phyloP scores from a whole-genome alignment of 2,797 vertebrate genomes.

The Toxotes lorentzi region DNA sequence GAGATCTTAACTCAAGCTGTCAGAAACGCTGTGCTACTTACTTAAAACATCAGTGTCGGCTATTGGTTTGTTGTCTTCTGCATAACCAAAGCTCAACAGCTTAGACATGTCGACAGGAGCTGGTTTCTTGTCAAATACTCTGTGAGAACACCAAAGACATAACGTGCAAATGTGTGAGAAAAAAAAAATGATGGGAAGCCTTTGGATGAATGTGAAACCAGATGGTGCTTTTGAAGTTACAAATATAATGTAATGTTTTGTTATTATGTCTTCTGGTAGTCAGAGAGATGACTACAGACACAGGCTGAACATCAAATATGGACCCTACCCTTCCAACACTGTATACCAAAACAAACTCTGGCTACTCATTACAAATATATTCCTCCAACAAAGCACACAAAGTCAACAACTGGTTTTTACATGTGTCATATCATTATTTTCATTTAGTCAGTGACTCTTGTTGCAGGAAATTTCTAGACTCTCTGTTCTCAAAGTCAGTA shows the following conservation, averaged over 20 bases:
- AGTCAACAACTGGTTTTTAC: slow-evolving; percentile 26
- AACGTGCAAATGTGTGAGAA: slow-evolving; percentile 7
- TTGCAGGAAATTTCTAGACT: not conserved
- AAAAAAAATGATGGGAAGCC: not conserved
- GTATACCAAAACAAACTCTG: slow-evolving; percentile 31
- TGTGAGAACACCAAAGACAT: slow-evolving; percentile 50
- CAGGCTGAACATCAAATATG: slow-evolving; percentile 50
- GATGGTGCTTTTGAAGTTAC: not conserved
- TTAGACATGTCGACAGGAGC: slow-evolving; percentile 82
- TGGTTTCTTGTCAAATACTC: slow-evolving; percentile 75
- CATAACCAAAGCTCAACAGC: slow-evolving; percentile 84
- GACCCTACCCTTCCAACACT: slow-evolving; percentile 22
- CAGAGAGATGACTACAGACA: not conserved
- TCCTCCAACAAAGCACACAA: slow-evolving; percentile 10
- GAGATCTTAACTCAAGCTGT: slow-evolving; percentile 7
- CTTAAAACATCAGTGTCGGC: slow-evolving; percentile 52
- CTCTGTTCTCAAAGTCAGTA: not conserved
- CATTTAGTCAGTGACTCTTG: not conserved
- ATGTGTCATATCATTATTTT: not conserved
- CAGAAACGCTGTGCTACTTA: slow-evolving; percentile 48
- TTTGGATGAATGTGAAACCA: slow-evolving; percentile 9
- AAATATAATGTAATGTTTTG: slow-evolving; percentile 6
- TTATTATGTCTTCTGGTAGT: not conserved
- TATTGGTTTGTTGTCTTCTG: slow-evolving; percentile 58
- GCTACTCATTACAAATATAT: slow-evolving; percentile 52